Conservation (phyloP, 2,113 vertebrate species). For the Carettochelys insculpta region DNA sequence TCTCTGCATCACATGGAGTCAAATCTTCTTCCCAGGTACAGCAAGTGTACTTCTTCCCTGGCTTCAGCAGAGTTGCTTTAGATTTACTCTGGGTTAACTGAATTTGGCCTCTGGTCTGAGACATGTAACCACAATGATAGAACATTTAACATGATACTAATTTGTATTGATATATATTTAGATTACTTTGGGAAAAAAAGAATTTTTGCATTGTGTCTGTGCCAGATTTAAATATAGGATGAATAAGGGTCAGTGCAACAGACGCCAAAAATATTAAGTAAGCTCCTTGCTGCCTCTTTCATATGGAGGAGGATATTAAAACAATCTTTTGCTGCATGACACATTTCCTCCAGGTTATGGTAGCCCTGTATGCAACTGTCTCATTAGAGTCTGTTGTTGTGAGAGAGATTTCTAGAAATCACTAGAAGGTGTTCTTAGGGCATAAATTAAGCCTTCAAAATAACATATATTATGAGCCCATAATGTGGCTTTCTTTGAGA, state of each 20-base stretch:
- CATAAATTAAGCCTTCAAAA: constrained; percentile 55
- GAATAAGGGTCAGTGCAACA: not conserved
- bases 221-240: constrained; percentile 20
- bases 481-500: constrained; percentile 41
- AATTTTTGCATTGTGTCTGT: not conserved
- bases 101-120: not conserved
- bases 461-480: constrained; percentile 37
- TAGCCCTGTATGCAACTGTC: not conserved
- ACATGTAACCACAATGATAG: not conserved
- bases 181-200: not conserved
- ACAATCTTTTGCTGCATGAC: not conserved
- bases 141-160: constrained; percentile 29
- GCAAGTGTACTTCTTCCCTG: not conserved
- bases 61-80: not conserved
- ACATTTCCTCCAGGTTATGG: not conserved
- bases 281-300: not conserved
- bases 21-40: not conserved
- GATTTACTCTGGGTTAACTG: not conserved
- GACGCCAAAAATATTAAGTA: constrained; percentile 20
- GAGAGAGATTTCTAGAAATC: constrained; percentile 16
- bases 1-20: not conserved
- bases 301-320: constrained; percentile 9
- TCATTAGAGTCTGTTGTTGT: not conserved
- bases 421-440: constrained; percentile 12
- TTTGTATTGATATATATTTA: not conserved